Base-by-base conservation (phyloP, 2,113 vertebrate genomes). In the Haemorhous mexicanus region DNA sequence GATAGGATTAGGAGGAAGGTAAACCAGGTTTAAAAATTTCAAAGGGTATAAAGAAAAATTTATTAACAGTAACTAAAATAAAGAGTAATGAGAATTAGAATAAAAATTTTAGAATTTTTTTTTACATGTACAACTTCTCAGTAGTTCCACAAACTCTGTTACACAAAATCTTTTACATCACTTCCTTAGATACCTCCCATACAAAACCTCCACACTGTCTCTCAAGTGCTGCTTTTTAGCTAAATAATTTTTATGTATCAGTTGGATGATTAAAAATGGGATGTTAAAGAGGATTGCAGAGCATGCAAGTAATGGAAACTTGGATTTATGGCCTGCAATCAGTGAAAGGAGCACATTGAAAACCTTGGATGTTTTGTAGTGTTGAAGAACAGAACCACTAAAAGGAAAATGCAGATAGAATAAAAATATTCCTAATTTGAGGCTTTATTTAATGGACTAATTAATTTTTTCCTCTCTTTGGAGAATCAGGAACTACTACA, bases 351-450 rank as follows among this genome's bases (percentile, higher is more conserved):
- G 13, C 35, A 37, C 4, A 0, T 7, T 63, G 30, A 6, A 20
- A 55, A 58, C 13, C 2, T 0, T 8, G 32, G 6, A 1, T n/a
- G 39, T 39, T 37, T 63, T 24, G 23, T 9, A 6, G n/a, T 8
- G 16, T 5, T 84, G 18, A 35, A 39, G 27, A 67, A 16, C 26
- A 74, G 46, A 81, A 27, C 16, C 8, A 4, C 5, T 30, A 13
- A 58, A 76, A 84, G 19, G 8, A 55, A 84, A 88, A 61, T 33
- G 11, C 8, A 37, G 18, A 1, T 18, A 8, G 13, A 22, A 47
- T 35, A 37, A 39, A 53, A 26, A 30, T 4, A 17, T 10, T 7
- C 28, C 20, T 46, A 20, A n/a, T n/a, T 50, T 24, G 12, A 24
- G 28, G 16, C 24, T 76, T 46, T 47, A 3, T 15, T 13, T 53